These are phyloP conservation scores for Otus scops DNA, from an alignment of 2,797 vertebrate genomes.

Conservation along the genomic window DNA sequence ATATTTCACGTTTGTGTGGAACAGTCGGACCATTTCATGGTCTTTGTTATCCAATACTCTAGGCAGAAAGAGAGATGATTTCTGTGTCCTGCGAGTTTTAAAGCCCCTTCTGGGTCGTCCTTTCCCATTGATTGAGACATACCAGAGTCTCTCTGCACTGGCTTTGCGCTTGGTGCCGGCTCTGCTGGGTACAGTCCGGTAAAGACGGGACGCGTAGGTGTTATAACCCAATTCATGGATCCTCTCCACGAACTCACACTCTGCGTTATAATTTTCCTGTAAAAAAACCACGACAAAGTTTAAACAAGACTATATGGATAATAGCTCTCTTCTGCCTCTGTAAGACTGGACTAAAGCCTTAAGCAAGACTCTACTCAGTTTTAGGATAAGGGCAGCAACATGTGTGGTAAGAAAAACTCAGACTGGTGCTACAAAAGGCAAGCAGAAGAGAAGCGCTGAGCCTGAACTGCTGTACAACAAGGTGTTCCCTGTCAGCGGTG, in stretches of 20 bases:
- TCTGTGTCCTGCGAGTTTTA: slow-evolving; percentile 93
- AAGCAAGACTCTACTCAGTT: background rate
- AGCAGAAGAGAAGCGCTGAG: background rate
- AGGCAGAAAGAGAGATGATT: slow-evolving; percentile 94
- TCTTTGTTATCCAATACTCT: slow-evolving; percentile 91
- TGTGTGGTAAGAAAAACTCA: fast-evolving
- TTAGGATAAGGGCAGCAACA: background rate
- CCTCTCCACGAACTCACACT: slow-evolving; percentile 97
- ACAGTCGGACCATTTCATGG: slow-evolving; percentile 88
- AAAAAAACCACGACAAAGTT: background rate
- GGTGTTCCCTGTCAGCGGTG: background rate
- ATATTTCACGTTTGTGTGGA: slow-evolving; percentile 75
- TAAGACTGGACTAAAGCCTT: background rate
- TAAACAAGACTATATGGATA: background rate
- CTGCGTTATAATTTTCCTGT: slow-evolving; percentile 88
- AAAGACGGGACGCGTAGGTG: slow-evolving; percentile 90
- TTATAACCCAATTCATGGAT: slow-evolving; percentile 97
- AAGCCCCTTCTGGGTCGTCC: slow-evolving; percentile 94
- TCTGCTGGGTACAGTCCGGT: slow-evolving; percentile 81
- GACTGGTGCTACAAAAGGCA: background rate
- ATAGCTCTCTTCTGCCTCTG: background rate
- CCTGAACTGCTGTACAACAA: background rate
- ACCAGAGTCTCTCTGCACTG: slow-evolving; percentile 90
- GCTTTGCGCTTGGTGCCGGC: slow-evolving; percentile 75
- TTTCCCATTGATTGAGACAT: slow-evolving; percentile 94